These are phyloP conservation scores for Rhingia campestris DNA, from an alignment of 2,888 invertebrate species.

Conservation along the genomic window DNA sequence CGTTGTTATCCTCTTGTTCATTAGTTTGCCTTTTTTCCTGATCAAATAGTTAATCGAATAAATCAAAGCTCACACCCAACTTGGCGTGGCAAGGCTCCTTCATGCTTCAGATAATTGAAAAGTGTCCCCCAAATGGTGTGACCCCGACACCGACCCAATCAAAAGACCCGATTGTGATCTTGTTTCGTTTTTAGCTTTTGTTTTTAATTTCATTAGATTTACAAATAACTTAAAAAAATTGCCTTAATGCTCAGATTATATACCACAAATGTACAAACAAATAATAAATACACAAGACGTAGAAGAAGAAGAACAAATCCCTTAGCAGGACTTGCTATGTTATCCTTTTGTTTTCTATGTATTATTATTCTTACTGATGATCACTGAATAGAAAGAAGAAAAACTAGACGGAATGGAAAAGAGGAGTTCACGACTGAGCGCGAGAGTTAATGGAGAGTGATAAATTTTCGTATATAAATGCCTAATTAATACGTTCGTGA, in stretches of 20 bases:
- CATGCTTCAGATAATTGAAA: no score
- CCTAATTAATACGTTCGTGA: slow-evolving; percentile 43
- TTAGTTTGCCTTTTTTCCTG: no score
- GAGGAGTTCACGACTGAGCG: slow-evolving; percentile 6
- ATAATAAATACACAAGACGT: slow-evolving; percentile 6
- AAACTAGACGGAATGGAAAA: slow-evolving; percentile 62
- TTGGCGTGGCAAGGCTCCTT: no score
- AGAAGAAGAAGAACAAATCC: not conserved
- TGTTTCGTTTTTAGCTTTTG: slow-evolving; percentile 40
- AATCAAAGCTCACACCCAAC: no score
- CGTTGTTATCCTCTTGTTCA: no score
- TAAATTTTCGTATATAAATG: slow-evolving; percentile 51
- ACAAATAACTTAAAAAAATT: slow-evolving; percentile 71
- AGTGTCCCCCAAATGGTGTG: no score
- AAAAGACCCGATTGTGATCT: no score
- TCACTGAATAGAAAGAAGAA: slow-evolving; percentile 43
- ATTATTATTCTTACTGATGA: slow-evolving; percentile 26
- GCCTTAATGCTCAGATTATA: slow-evolving; percentile 56
- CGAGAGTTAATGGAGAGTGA: slow-evolving; percentile 19
- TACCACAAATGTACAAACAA: slow-evolving; percentile 59
- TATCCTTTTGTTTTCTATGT: slow-evolving; percentile 14
- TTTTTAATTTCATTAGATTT: slow-evolving; percentile 48
- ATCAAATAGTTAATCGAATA: no score
- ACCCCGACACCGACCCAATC: no score
- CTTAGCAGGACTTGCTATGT: slow-evolving; percentile 15